These are phyloP conservation scores for Synanthedon andrenaeformis DNA, from an alignment of 2,888 invertebrate genomes.

Conservation along the genomic window DNA sequence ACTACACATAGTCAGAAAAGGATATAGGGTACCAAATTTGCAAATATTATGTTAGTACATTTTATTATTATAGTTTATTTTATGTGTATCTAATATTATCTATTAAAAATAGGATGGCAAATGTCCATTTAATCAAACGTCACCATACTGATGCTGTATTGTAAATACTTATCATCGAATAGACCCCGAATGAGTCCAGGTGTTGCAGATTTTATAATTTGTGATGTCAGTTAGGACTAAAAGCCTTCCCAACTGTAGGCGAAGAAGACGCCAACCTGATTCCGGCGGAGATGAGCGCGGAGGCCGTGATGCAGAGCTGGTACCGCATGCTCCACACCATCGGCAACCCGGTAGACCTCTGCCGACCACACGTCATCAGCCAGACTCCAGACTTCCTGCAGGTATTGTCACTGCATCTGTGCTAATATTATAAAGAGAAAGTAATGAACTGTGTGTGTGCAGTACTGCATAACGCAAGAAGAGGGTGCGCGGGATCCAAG, in stretches of 20 bases:
- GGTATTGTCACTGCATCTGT: slow-evolving; percentile 19
- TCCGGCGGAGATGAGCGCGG: slow-evolving; percentile 86
- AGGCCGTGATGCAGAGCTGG: slow-evolving; percentile 95
- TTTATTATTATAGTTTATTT: background rate
- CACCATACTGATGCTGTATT: too few species aligned
- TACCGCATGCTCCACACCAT: slow-evolving; percentile 93
- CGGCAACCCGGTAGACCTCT: slow-evolving; percentile 94
- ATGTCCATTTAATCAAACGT: too few species aligned
- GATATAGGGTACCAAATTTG: too few species aligned
- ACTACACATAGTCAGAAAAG: too few species aligned
- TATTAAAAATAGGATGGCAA: too few species aligned
- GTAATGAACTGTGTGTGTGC: slow-evolving; percentile 13
- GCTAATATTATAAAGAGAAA: too few species aligned
- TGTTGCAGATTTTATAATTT: too few species aligned
- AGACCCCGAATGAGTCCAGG: too few species aligned
- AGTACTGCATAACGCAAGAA: slow-evolving; percentile 85
- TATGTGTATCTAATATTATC: too few species aligned
- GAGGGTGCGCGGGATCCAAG: slow-evolving; percentile 85
- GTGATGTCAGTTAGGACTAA: too few species aligned
- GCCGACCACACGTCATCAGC: slow-evolving; percentile 83
- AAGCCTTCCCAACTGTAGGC: slow-evolving; percentile 50
- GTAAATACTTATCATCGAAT: too few species aligned
- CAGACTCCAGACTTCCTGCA: slow-evolving; percentile 74
- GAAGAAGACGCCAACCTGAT: slow-evolving; percentile 89
- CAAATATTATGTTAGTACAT: background rate